Base-by-base conservation (phyloP, 2,113 vertebrate species). In the Labeo rohita region DNA sequence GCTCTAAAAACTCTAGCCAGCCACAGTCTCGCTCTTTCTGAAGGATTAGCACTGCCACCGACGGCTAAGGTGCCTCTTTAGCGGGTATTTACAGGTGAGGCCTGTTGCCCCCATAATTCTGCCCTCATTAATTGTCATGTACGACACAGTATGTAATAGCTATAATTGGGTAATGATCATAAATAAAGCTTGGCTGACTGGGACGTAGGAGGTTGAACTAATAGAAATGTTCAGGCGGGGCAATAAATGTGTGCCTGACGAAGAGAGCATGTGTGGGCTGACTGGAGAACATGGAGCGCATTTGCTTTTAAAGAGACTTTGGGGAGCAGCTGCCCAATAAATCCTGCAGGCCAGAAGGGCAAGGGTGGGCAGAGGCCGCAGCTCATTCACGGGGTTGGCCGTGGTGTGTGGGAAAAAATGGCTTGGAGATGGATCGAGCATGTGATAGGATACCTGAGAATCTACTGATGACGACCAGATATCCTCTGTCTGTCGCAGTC, bases 301-400 rank as follows among this genome's bases (percentile, higher is more conserved):
- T 89, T 89, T 87, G 87, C 89, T 89, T 89, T 80, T 78, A 90
- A 86, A 68, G 36, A 84, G 91, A 84, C 88, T 86, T 88, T 81
- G 84, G 88, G 89, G 90, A 93, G 89, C 92, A 92, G 92, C 92
- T 92, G 93, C 91, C 93, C 86, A 87, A 91, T 94, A 94, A 94
- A 94, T 93, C 93, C 93, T 90, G 92, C 91, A 91, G 91, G 91
- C 92, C 89, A 89, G 84, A 92, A 92, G 90, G 87, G 90, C 88
- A 88, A 89, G 74, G 83, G 88, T 90, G 90, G 90, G 84, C 88
- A 66, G 49, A 77, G 72, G 75, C 75, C 56, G 28, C 72, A 50
- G 49, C 54, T 54, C 34, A 43, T 34, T 50, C 49, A 50, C 49
- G 45, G 80, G 76, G 12, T 70, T 72, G 43, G 86, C 88, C 80